These are phyloP conservation scores for Doris montereyensis DNA, from an alignment of 2,888 invertebrate genomes.

Conservation along the genomic window DNA sequence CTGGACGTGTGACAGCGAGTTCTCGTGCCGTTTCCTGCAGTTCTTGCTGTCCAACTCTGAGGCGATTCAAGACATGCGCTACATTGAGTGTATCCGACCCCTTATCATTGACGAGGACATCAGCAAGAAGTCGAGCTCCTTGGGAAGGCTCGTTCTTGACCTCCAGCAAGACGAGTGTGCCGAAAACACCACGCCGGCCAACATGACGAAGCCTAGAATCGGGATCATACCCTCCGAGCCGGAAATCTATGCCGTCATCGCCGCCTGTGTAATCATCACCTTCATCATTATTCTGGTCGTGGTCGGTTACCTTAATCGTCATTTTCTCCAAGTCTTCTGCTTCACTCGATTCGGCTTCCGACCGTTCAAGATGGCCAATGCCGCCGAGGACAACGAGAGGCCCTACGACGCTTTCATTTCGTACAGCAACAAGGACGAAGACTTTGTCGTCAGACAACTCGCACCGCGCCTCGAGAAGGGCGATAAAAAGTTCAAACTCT, in stretches of 20 bases:
- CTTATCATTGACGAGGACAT: background rate
- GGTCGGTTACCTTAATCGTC: conserved; percentile 41
- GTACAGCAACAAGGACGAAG: conserved; percentile 82
- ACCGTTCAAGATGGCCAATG: conserved; percentile 39
- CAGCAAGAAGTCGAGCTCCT: too few species aligned
- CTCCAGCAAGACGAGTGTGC: conserved; percentile 24
- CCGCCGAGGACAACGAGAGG: conserved; percentile 42
- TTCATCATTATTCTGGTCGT: conserved; percentile 32
- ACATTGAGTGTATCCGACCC: background rate
- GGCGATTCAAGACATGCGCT: conserved; percentile 1
- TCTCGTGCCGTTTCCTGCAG: conserved; percentile 41
- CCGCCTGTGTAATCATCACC: conserved; percentile 35
- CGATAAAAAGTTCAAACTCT: conserved; percentile 77
- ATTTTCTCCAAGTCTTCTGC: conserved; percentile 44
- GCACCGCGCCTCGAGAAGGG: conserved; percentile 88
- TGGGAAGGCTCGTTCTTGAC: conserved; percentile 3
- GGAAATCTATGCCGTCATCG: conserved; percentile 38
- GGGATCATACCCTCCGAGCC: background rate
- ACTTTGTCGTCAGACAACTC: conserved; percentile 87
- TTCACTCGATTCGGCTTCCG: conserved; percentile 48
- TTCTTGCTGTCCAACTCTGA: conserved; percentile 31
- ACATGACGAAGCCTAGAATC: background rate
- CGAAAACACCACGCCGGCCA: conserved; percentile 25
- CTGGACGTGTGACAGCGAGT: conserved; percentile 43
- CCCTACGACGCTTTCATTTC: conserved; percentile 90